Percentiles rank a stretch among this genome's conserved stretches.
Evolutionary conservation across 1,140 invertebrate genomes (phyloP).

Genomic region (Diorhabda carinulata): DNA sequence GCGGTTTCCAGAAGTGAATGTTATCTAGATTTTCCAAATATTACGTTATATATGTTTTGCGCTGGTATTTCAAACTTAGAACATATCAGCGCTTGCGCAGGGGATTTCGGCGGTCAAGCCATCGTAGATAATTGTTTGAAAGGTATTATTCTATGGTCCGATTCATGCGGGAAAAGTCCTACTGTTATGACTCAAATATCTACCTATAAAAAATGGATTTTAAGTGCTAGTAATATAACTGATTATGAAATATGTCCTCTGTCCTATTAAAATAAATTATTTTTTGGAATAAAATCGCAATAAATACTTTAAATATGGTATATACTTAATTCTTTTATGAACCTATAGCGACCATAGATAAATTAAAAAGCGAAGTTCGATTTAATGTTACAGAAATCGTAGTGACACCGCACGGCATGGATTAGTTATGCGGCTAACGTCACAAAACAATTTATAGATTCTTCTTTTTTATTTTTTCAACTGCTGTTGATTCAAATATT

Average conservation of each 20-base stretch:
- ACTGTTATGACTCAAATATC: slow-evolving; percentile 67
- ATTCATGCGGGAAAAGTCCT: slow-evolving; percentile 65
- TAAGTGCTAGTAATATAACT: not conserved
- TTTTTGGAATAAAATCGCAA: not conserved
- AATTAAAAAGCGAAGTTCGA: too few species aligned
- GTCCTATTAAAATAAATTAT: not conserved
- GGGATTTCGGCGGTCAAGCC: slow-evolving; percentile 63
- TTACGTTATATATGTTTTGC: slow-evolving; percentile 46
- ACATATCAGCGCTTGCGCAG: slow-evolving; percentile 58
- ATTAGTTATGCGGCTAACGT: too few species aligned
- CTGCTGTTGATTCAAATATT: too few species aligned
- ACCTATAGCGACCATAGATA: too few species aligned
- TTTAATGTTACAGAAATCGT: too few species aligned
- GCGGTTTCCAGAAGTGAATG: slow-evolving; percentile 13
- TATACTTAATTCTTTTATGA: too few species aligned
- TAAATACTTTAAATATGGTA: not conserved
- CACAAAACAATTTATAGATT: too few species aligned
- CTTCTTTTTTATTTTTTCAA: too few species aligned
- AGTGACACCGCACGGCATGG: too few species aligned
- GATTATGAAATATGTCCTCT: not conserved
- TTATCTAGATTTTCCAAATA: slow-evolving; percentile 19
- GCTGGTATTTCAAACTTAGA: slow-evolving; percentile 43
- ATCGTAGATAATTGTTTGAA: slow-evolving; percentile 44
- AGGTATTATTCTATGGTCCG: slow-evolving; percentile 70
- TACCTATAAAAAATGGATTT: slow-evolving; percentile 15